Evolutionary conservation across 2,888 invertebrate genomes (phyloP).

Genomic region (Stegophylla sp.): DNA sequence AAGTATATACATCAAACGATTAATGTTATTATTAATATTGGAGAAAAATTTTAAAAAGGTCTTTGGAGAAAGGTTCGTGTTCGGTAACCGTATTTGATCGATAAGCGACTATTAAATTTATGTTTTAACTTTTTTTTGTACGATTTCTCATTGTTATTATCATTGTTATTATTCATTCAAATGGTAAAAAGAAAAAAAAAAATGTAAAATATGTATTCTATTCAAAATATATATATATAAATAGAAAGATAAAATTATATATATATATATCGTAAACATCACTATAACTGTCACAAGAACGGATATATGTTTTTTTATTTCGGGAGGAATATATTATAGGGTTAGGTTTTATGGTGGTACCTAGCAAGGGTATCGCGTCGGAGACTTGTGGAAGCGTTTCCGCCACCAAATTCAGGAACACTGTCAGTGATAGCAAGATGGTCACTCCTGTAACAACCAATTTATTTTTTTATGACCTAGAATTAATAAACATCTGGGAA

Average conservation of each 20-base stretch:
- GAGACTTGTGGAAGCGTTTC: slow-evolving; percentile 87
- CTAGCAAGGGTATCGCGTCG: slow-evolving; percentile 72
- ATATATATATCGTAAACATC: slow-evolving; percentile 61
- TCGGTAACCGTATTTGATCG: too few relatives aligned
- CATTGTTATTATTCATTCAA: slow-evolving; percentile 40
- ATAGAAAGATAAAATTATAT: slow-evolving; percentile 61
- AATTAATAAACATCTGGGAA: slow-evolving; percentile 51
- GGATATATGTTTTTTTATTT: slow-evolving; percentile 51
- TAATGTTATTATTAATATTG: too few relatives aligned
- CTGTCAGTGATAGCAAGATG: slow-evolving; percentile 95
- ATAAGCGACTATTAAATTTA: too few relatives aligned
- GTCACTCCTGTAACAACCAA: slow-evolving; percentile 82
- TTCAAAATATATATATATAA: slow-evolving; percentile 57
- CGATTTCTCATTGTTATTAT: slow-evolving; percentile 56
- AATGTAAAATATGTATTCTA: slow-evolving; percentile 43
- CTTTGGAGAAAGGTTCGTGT: too few relatives aligned
- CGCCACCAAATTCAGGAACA: slow-evolving; percentile 96
- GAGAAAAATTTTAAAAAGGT: too few relatives aligned
- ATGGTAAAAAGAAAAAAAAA: too few relatives aligned
- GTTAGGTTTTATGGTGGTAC: slow-evolving; percentile 64
- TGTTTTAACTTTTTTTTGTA: slow-evolving; percentile 51
- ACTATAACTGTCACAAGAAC: slow-evolving; percentile 56
- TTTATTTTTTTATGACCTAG: slow-evolving; percentile 56
- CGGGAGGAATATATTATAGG: slow-evolving; percentile 61
- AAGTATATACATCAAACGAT: too few relatives aligned